Percentiles rank a stretch among this genome's conserved stretches.
These are phyloP conservation scores for Ernsta delagoae DNA, from an alignment of 2,888 invertebrate species.

Conservation along the genomic window DNA sequence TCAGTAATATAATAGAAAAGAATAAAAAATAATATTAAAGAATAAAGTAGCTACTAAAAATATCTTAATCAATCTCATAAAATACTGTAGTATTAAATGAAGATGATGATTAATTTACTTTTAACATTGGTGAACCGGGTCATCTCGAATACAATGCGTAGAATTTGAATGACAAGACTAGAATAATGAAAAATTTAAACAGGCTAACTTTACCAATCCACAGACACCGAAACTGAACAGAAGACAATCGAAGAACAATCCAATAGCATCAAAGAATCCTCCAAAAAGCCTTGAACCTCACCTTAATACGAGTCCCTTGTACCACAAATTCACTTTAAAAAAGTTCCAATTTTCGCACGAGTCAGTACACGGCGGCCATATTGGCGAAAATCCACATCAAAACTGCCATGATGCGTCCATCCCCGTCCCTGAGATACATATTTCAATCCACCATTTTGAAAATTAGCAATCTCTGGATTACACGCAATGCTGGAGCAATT, in stretches of 20 bases:
- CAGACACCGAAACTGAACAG: background rate
- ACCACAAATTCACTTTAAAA: constrained; percentile 47
- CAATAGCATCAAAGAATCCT: constrained; percentile 31
- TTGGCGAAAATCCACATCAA: constrained; percentile 73
- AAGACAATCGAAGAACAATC: constrained; percentile 11
- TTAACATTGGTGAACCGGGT: no score
- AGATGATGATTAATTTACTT: no score
- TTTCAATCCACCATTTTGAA: constrained; percentile 67
- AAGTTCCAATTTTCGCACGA: constrained; percentile 46
- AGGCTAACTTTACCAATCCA: constrained; percentile 2
- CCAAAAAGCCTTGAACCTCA: constrained; percentile 49
- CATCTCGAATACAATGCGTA: no score
- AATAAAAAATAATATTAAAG: no score
- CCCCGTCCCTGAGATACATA: constrained; percentile 51
- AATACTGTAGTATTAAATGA: no score
- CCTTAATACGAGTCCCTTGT: constrained; percentile 63
- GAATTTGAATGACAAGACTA: no score
- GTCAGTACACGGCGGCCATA: constrained; percentile 63
- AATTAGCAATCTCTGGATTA: constrained; percentile 28
- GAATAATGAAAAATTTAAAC: background rate
- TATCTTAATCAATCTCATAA: no score
- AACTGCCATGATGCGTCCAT: constrained; percentile 55
- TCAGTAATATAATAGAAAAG: no score
- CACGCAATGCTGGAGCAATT: constrained; percentile 39
- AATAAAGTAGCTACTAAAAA: no score